Evolutionary conservation across 2,797 vertebrate species (phyloP).

Genomic region (Masticophis lateralis): DNA sequence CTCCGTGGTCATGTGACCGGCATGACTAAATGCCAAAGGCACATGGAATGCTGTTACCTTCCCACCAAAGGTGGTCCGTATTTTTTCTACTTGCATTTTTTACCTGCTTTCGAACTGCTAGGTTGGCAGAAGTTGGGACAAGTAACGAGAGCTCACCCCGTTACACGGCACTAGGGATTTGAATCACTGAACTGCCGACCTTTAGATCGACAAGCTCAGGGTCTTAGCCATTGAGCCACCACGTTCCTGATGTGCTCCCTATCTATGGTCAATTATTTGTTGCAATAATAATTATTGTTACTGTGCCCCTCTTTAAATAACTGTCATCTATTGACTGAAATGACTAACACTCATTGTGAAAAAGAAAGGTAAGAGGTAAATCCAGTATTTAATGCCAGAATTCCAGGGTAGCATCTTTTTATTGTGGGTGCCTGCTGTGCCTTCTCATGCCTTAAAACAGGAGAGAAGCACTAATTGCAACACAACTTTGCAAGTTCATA

Average conservation of each 20-base stretch:
- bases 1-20: too few species aligned
- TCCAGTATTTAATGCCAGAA: not conserved
- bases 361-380: not conserved
- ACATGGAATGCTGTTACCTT: too few species aligned
- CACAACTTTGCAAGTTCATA: not conserved
- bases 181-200: too few species aligned
- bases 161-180: too few species aligned
- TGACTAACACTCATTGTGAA: not conserved
- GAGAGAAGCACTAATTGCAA: not conserved
- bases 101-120: too few species aligned
- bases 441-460: not conserved
- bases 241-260: not conserved
- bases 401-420: not conserved
- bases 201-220: too few species aligned
- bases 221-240: too few species aligned
- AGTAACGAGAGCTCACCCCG: too few species aligned
- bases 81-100: too few species aligned
- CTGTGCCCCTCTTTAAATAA: not conserved
- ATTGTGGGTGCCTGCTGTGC: not conserved
- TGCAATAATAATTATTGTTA: not conserved
- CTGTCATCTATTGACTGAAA: not conserved
- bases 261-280: not conserved
- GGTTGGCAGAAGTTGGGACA: too few species aligned
- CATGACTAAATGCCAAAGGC: too few species aligned
- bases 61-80: too few species aligned